Evolutionary conservation across 2,888 invertebrate species (phyloP), one percentile per base, ranked within the genome.

Genomic region (Sceliomorpha sp.): DNA sequence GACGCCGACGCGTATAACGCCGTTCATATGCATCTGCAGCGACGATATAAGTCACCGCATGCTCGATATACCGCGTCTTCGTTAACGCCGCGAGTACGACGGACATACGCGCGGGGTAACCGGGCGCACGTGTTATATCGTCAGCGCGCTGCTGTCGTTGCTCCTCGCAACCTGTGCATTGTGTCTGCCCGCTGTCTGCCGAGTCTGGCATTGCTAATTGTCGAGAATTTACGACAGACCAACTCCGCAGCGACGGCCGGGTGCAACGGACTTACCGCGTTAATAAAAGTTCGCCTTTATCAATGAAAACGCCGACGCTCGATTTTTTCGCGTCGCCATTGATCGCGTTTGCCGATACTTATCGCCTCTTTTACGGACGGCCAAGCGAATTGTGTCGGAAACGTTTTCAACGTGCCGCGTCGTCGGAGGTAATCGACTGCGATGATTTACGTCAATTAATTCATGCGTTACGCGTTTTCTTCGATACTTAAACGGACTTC

Each of bases 201-300:
- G 50, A 60, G 55, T 60, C 60, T 68, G 67, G 55, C 67, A 56
- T 60, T 68, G 60, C 55, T 68, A 68, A 68, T 68, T 68, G 60
- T 60, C 55, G 56, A 50, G 60, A 60, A 68, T 68, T 68, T 68
- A 60, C 55, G 60, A 68, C 60, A 55, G 60, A 50, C 60, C 60
- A 50, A 60, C 29, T 24, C 45, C n/a, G n/a, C n/a, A n/a, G n/a
- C n/a, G n/a, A n/a, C n/a, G n/a, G 26, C 2, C 32, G 67, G 12
- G 67, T 31, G 60, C 68, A 68, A 68, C 45, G 68, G n/a, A n/a
- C n/a, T n/a, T n/a, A 56, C 68, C 29, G 14, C 37, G 42, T 67
- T 60, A 48, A 53, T 55, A 60, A 67, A 67, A 55, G 37, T 55
- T 48, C 48, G 24, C 48, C 48, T 60, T 60, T 37, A 45, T 64